A percentile compares a stretch with the other conserved stretches of the same genome.
phyloP scores from a whole-genome alignment of 2,113 vertebrate genomes.

The Equus quagga region DNA sequence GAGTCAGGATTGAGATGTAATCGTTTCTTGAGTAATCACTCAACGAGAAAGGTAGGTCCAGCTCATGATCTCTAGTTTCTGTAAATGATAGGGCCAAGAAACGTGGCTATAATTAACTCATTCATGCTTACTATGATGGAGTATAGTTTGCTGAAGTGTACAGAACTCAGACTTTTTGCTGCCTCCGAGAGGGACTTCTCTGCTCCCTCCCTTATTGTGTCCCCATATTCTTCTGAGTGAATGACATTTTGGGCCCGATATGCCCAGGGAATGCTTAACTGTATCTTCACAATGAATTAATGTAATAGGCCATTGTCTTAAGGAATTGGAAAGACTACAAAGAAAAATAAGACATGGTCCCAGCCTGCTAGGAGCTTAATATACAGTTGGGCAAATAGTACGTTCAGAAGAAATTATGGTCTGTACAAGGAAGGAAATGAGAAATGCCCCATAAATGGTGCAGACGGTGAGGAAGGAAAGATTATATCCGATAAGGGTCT shows the following conservation, averaged over 20 bases:
- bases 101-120: too few relatives aligned
- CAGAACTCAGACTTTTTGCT: too few relatives aligned
- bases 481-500: fast-evolving
- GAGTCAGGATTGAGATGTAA: background rate
- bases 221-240: background rate
- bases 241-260: background rate
- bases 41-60: background rate
- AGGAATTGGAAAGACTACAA: background rate
- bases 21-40: background rate
- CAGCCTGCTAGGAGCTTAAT: background rate
- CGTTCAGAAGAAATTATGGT: background rate
- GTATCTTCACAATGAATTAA: background rate
- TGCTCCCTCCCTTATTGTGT: background rate
- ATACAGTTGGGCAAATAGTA: background rate
- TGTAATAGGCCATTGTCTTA: background rate
- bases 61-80: background rate
- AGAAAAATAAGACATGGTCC: background rate
- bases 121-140: fast-evolving
- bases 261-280: background rate
- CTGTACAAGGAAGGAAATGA: background rate
- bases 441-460: fast-evolving
- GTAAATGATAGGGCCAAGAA: too few relatives aligned
- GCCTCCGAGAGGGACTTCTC: too few relatives aligned
- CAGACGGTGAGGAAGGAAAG: background rate
- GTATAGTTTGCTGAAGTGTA: too few relatives aligned